These are phyloP conservation scores for Dinoponera quadriceps DNA, from an alignment of 1,140 invertebrate genomes.

Conservation along the genomic window DNA sequence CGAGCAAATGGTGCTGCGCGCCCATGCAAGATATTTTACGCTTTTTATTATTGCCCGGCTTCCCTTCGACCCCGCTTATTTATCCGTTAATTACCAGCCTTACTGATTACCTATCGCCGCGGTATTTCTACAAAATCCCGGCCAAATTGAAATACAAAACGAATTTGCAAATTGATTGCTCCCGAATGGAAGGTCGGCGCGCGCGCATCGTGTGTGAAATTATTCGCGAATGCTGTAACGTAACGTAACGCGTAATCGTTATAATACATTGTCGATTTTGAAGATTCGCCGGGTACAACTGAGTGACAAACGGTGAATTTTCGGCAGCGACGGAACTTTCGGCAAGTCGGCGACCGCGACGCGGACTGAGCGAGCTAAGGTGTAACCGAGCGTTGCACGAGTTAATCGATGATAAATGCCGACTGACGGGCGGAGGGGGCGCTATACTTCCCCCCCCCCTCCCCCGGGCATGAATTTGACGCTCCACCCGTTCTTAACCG, in stretches of 20 bases:
- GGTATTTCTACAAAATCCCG: slow-evolving; percentile 48
- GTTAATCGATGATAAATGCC: slow-evolving; percentile 85
- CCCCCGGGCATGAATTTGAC: slow-evolving; percentile 70
- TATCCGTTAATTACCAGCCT: slow-evolving; percentile 43
- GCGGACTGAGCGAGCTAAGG: slow-evolving; percentile 35
- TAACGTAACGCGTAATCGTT: slow-evolving; percentile 11
- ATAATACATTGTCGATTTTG: slow-evolving; percentile 4
- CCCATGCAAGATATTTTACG: slow-evolving; percentile 43
- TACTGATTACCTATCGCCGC: slow-evolving; percentile 34
- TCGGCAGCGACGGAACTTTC: background rate
- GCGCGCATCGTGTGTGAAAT: slow-evolving; percentile 10
- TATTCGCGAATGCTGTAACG: background rate
- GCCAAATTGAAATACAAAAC: slow-evolving; percentile 50
- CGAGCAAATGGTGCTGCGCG: background rate
- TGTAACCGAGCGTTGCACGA: slow-evolving; percentile 69
- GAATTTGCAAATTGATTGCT: slow-evolving; percentile 48
- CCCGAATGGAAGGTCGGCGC: slow-evolving; percentile 9
- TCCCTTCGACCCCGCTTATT: slow-evolving; percentile 44
- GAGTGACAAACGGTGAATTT: background rate
- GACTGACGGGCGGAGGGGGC: slow-evolving; percentile 67
- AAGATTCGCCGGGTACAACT: background rate
- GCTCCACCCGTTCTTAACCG: slow-evolving; percentile 69
- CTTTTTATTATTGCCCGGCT: slow-evolving; percentile 52
- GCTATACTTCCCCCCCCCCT: slow-evolving; percentile 35
- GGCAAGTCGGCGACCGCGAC: background rate